phyloP scores from a whole-genome alignment of 2,888 invertebrate species.

The Quadriops clusia region DNA sequence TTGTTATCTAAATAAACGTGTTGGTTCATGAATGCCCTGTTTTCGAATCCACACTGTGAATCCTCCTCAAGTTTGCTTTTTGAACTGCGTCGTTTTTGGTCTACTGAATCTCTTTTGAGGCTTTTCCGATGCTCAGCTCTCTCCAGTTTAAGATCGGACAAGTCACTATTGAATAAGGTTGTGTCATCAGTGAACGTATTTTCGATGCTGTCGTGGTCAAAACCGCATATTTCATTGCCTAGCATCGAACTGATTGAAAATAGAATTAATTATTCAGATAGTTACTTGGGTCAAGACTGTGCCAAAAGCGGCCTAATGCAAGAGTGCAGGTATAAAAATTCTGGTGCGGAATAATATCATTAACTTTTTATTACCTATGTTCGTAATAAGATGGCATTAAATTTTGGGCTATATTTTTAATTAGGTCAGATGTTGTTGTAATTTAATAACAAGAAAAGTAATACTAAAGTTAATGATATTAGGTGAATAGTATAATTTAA shows the following conservation, averaged over 20 bases:
- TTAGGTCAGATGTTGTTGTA: too few species aligned
- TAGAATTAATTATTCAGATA: too few species aligned
- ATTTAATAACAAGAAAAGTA: too few species aligned
- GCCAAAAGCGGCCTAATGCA: too few species aligned
- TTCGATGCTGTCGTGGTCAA: conserved; percentile 45
- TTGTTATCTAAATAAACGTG: conserved; percentile 27
- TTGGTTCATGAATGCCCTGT: conserved; percentile 52
- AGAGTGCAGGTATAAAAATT: too few species aligned
- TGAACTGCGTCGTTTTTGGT: conserved; percentile 28
- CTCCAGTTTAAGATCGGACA: conserved; percentile 33
- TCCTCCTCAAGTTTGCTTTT: conserved; percentile 38
- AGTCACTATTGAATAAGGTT: conserved; percentile 49
- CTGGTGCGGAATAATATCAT: too few species aligned
- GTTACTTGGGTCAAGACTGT: too few species aligned
- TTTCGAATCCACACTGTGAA: conserved; percentile 59
- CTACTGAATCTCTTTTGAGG: conserved; percentile 38
- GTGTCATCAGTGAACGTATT: conserved; percentile 60
- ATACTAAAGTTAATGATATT: too few species aligned
- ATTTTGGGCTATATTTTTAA: too few species aligned
- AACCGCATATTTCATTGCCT: conserved; percentile 48
- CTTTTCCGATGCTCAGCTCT: conserved; percentile 48
- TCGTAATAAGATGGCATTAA: too few species aligned
- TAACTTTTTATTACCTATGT: too few species aligned
- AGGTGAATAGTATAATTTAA: too few species aligned
- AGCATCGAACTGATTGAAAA: conserved; percentile 20